Conservation (phyloP, 2,113 vertebrate genomes). For the Leptodactylus fuscus region DNA sequence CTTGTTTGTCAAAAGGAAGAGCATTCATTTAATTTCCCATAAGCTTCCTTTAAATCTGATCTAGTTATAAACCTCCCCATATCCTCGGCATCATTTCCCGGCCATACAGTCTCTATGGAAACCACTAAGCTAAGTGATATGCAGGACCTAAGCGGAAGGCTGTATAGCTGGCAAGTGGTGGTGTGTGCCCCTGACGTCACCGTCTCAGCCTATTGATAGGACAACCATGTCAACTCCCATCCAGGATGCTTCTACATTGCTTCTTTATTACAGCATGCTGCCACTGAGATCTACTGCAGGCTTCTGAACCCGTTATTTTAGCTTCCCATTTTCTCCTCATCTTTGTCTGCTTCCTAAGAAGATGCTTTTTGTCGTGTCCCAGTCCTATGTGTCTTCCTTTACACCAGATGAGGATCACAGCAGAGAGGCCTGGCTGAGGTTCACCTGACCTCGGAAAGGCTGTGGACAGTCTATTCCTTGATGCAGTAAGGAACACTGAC, state of each 20-base stretch:
- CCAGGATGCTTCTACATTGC: slow-evolving; percentile 66
- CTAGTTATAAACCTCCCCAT: slow-evolving; percentile 65
- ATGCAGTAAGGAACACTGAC: slow-evolving; percentile 77
- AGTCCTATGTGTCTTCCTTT: slow-evolving; percentile 47
- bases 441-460: slow-evolving; percentile 75
- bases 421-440: slow-evolving; percentile 73
- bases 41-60: no score
- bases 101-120: slow-evolving; percentile 84
- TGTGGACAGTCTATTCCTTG: slow-evolving; percentile 65
- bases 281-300: slow-evolving; percentile 64
- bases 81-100: slow-evolving; percentile 68
- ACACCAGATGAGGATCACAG: slow-evolving; percentile 62
- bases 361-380: slow-evolving; percentile 68
- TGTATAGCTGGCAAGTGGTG: slow-evolving; percentile 70
- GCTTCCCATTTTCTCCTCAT: neutral
- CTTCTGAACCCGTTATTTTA: slow-evolving; percentile 44
- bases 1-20: no score
- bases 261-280: slow-evolving; percentile 68
- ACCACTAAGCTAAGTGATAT: slow-evolving; percentile 81
- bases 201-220: slow-evolving; percentile 77
- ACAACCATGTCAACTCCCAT: slow-evolving; percentile 72
- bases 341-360: slow-evolving; percentile 57
- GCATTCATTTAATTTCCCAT: no score
- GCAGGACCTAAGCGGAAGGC: slow-evolving; percentile 67
- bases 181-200: slow-evolving; percentile 75